Base-by-base conservation (phyloP, 2,888 invertebrate species). In the Xestobium rufovillosum region DNA sequence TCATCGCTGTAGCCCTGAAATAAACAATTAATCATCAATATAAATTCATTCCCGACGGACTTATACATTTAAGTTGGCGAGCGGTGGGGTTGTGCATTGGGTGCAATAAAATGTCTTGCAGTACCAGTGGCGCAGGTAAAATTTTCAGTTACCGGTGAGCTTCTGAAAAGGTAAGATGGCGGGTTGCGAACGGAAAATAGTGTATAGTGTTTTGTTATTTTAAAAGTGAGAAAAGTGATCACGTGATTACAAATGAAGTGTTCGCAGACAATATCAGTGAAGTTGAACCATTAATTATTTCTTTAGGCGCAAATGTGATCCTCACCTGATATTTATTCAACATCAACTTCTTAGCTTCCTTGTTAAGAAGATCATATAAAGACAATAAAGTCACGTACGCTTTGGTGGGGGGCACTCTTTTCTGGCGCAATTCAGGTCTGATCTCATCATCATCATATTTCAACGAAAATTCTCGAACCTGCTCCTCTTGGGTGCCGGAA, bases 331-430 rank as follows among this genome's bases (percentile, higher is more conserved):
- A 80, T 48, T 76, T 77, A 3, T 74, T 75, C 3, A 78, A 66
- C 19, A 72, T 70, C 47, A 77, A 71, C 39, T 67, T 73, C 53
- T 79, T 79, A 1, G 79, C 74, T 41, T 80, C 80, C 43, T 79
- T 73, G 55, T 78, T 79, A 31, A 80, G 51, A 3, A 73, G 66
- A 47, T 80, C 80, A 53, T 80, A 80, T 16, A 80, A 55, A 13
- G 73, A 61, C 39, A 78, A 56, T 31, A 80, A 59, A 30, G 76
- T 70, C 32, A 78, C 65, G 40, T 78, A 75, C 0, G 79, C 72
- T 1, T 67, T 64, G 0, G 74, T 76, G 2, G 75, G 65, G 29
- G 77, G 75, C 1, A 68, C 63, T 51, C 71, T 73, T n/a, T 68
- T 64, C 1, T 69, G 59, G 38, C 63, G 63, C 41, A 68, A 48